Conservation (phyloP, 2,888 invertebrate species). For the Sinodicranocentrus sp. region DNA sequence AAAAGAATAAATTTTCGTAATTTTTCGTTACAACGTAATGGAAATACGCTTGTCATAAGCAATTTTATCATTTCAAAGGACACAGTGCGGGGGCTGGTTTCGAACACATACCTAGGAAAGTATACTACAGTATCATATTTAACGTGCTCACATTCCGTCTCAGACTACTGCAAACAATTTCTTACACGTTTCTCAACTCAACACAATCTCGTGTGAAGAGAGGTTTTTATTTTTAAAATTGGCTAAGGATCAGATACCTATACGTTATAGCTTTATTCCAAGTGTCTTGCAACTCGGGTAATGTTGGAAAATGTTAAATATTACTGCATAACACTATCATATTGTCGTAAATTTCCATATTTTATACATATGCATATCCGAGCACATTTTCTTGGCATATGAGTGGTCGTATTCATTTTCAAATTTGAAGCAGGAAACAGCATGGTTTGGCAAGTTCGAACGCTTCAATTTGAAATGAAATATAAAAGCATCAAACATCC, state of each 20-base stretch:
- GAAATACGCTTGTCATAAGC: not conserved
- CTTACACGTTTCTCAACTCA: not conserved
- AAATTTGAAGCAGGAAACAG: too few relatives aligned
- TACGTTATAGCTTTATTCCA: slow-evolving; percentile 17
- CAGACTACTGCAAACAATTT: slow-evolving; percentile 18
- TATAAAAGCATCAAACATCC: too few relatives aligned
- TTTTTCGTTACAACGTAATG: too few relatives aligned
- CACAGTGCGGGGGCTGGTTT: slow-evolving; percentile 4
- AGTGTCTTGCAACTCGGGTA: slow-evolving; percentile 36
- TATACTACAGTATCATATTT: not conserved
- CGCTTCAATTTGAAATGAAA: too few relatives aligned
- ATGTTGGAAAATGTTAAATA: not conserved
- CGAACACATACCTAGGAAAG: not conserved
- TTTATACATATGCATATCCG: too few relatives aligned
- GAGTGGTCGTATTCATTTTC: too few relatives aligned
- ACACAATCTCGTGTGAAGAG: slow-evolving; percentile 14
- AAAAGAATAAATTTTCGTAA: too few relatives aligned
- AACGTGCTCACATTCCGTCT: not conserved
- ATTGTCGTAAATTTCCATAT: not conserved
- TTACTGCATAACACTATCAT: not conserved
- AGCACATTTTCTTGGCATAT: too few relatives aligned
- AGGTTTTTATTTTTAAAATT: slow-evolving; percentile 61
- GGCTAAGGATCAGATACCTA: slow-evolving; percentile 52
- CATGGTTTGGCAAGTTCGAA: too few relatives aligned
- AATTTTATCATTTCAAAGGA: slow-evolving; percentile 6